Evolutionary conservation across 2,888 invertebrate genomes (phyloP).

Genomic region (Brachylomia viminalis): DNA sequence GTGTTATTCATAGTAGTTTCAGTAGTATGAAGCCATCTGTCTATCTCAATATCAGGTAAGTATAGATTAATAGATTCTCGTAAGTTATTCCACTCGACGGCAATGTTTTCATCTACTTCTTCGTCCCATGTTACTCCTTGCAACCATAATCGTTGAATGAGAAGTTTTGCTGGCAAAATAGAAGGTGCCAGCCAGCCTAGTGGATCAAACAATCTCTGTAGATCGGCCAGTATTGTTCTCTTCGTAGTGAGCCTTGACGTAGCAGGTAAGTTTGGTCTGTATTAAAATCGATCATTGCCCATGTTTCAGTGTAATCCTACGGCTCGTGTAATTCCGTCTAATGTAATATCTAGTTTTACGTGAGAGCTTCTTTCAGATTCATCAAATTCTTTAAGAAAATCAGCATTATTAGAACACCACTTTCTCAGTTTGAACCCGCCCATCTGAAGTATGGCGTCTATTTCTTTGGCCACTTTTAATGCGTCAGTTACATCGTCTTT

Average conservation of each 20-base stretch:
- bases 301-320: conserved; percentile 20
- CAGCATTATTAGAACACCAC: conserved; percentile 18
- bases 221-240: conserved; percentile 14
- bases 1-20: background rate
- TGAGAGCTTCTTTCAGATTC: conserved; percentile 19
- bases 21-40: conserved; percentile 18
- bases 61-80: background rate
- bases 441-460: conserved; percentile 11
- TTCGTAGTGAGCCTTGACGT: background rate
- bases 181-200: conserved; percentile 19
- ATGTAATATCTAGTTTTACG: conserved; percentile 1
- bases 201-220: conserved; percentile 16
- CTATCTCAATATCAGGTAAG: conserved; percentile 15
- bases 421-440: conserved; percentile 25
- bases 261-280: conserved; percentile 15
- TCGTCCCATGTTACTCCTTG: conserved; percentile 23
- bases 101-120: conserved; percentile 4
- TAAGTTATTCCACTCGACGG: conserved; percentile 1
- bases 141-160: conserved; percentile 16
- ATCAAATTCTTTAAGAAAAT: conserved; percentile 10
- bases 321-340: conserved; percentile 10
- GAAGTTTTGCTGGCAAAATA: conserved; percentile 1
- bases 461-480: conserved; percentile 1
- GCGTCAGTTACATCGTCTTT: conserved; percentile 9
- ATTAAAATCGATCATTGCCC: conserved; percentile 20